Evolutionary conservation across 1,140 invertebrate species (phyloP).

Genomic region (Drosophila kurseongensis): DNA sequence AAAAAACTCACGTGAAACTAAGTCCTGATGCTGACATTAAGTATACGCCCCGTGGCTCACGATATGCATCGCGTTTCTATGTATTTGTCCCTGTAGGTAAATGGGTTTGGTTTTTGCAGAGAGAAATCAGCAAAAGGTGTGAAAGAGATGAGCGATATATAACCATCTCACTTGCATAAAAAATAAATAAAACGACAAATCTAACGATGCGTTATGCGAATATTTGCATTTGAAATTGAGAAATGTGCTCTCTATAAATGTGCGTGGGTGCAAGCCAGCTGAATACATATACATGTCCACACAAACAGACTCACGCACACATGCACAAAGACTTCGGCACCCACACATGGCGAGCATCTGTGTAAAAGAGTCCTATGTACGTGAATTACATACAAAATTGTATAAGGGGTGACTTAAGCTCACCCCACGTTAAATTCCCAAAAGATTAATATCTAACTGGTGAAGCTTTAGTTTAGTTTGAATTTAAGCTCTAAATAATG

Average conservation of each 20-base stretch:
- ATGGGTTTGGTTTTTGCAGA: constrained; percentile 8
- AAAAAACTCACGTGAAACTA: constrained; percentile 22
- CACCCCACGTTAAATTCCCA: no score
- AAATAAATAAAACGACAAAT: constrained; percentile 51
- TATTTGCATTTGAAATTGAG: constrained; percentile 78
- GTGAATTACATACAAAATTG: constrained; percentile 28
- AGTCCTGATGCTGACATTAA: constrained; percentile 41
- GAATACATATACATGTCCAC: constrained; percentile 6
- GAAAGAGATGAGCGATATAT: background rate
- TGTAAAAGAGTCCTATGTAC: constrained; percentile 21
- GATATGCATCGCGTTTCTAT: constrained; percentile 18
- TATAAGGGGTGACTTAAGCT: constrained; percentile 13
- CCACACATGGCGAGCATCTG: background rate
- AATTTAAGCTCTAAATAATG: no score
- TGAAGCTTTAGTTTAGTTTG: no score
- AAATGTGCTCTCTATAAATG: constrained; percentile 51
- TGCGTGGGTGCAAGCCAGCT: constrained; percentile 38
- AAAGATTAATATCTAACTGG: no score
- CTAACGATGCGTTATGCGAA: constrained; percentile 69
- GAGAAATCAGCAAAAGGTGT: background rate
- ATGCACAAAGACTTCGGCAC: background rate
- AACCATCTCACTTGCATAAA: constrained; percentile 17
- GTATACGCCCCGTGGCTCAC: constrained; percentile 58
- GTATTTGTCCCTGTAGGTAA: constrained; percentile 16
- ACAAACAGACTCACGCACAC: background rate